phyloP scores from a whole-genome alignment of 2,113 vertebrate species.

The Sylvia atricapilla region DNA sequence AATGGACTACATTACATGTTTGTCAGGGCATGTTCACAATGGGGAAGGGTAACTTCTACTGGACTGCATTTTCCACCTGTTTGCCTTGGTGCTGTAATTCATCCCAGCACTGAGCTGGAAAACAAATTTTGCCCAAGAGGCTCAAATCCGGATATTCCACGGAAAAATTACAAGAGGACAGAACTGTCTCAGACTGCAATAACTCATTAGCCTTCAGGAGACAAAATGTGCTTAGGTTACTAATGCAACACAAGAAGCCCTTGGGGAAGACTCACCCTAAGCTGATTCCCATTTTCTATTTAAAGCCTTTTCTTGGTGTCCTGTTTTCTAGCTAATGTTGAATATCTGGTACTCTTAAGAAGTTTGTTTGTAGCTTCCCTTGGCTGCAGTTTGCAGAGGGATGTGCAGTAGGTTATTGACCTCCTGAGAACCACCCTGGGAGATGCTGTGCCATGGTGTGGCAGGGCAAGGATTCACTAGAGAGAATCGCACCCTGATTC shows the following conservation, averaged over 20 bases:
- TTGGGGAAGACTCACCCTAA: neutral
- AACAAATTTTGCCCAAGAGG: neutral
- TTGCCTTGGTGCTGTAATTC: neutral
- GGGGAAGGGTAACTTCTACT: neutral
- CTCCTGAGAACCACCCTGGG: neutral
- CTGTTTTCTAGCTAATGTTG: neutral
- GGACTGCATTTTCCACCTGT: neutral
- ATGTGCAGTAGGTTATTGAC: neutral
- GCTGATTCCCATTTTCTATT: neutral
- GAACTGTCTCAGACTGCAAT: neutral
- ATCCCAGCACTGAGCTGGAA: neutral
- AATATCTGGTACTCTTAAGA: neutral
- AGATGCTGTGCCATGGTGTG: neutral
- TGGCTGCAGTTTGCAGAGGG: neutral
- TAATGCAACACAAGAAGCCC: neutral
- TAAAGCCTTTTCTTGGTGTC: neutral
- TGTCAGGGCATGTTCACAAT: neutral
- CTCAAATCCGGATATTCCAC: neutral
- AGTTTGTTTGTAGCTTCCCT: neutral
- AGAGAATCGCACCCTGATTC: neutral
- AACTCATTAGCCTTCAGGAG: neutral
- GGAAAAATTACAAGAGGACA: neutral
- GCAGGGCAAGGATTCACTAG: neutral
- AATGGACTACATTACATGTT: accelerated
- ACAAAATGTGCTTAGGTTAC: neutral